Conservation (phyloP, 2,888 invertebrate species). For the Ceriagrion tenellum region DNA sequence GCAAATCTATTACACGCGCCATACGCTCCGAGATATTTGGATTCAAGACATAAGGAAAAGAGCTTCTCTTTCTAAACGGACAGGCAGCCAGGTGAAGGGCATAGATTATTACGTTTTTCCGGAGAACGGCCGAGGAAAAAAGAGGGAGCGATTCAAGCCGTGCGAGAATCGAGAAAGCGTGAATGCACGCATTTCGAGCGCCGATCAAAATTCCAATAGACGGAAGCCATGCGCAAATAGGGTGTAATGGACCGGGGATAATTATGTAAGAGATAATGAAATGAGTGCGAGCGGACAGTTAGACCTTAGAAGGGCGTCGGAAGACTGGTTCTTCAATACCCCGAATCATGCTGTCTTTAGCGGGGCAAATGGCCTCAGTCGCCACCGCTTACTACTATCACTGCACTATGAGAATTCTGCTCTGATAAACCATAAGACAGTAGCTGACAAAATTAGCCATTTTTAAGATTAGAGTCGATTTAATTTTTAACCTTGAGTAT, state of each 20-base stretch:
- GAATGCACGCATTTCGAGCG: neutral
- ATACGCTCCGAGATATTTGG: neutral
- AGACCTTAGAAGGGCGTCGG: too few species aligned
- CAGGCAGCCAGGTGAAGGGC: neutral
- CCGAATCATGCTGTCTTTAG: too few species aligned
- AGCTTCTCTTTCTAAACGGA: neutral
- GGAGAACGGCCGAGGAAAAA: neutral
- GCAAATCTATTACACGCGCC: neutral
- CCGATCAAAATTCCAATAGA: neutral
- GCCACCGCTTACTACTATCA: too few species aligned
- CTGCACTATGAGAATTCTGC: too few species aligned
- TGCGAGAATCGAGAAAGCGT: neutral
- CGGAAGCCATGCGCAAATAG: neutral
- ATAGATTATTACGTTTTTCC: neutral
- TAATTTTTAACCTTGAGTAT: too few species aligned
- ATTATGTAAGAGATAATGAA: neutral
- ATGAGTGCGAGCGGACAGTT: neutral
- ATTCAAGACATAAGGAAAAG: neutral
- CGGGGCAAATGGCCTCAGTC: too few species aligned
- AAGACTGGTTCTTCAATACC: too few species aligned
- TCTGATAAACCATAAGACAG: too few species aligned
- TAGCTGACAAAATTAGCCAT: too few species aligned
- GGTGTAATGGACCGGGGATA: neutral
- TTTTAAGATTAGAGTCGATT: too few species aligned
- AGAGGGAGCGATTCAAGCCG: neutral